Percentiles rank a stretch among this genome's conserved stretches.
These are phyloP conservation scores for Scaptomyza cyrtandrae DNA, from an alignment of 2,888 invertebrate genomes.

Conservation along the genomic window DNA sequence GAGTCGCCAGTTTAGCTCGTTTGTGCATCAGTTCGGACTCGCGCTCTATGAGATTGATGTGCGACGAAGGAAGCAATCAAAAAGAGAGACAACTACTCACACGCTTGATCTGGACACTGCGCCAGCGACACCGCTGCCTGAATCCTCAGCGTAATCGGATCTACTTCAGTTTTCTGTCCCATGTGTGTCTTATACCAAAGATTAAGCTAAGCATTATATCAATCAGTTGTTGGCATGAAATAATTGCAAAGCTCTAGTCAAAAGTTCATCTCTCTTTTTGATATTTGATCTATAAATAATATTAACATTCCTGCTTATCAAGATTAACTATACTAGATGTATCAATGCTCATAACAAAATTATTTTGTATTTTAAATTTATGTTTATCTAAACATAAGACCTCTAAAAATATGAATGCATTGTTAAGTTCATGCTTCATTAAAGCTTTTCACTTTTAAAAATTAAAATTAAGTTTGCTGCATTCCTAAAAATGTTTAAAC, in stretches of 20 bases:
- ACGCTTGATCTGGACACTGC: constrained; percentile 30
- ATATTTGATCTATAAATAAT: constrained; percentile 1
- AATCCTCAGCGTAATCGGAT: constrained; percentile 45
- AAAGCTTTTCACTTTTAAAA: neutral
- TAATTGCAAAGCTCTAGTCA: constrained; percentile 5
- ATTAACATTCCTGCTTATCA: constrained; percentile 31
- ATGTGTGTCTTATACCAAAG: constrained; percentile 71
- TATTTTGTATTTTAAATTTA: neutral
- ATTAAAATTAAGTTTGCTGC: neutral
- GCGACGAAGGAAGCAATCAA: constrained; percentile 57
- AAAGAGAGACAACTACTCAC: constrained; percentile 2
- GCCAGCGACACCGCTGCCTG: constrained; percentile 33
- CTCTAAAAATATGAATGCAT: too few relatives aligned
- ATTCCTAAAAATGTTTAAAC: neutral
- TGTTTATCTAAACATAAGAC: too few relatives aligned
- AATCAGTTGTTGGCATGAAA: constrained; percentile 16
- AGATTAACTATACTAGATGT: too few relatives aligned
- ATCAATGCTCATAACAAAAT: neutral
- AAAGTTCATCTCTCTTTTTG: constrained; percentile 19
- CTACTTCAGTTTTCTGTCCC: constrained; percentile 27
- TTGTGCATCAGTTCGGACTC: constrained; percentile 85
- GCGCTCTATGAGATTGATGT: constrained; percentile 85
- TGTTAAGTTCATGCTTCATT: neutral
- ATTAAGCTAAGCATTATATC: constrained; percentile 53
- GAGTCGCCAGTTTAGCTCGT: constrained; percentile 82